Evolutionary conservation across 2,888 invertebrate genomes (phyloP), one percentile per base, ranked within the genome.

Genomic region (Dorcus parallelipipedus): DNA sequence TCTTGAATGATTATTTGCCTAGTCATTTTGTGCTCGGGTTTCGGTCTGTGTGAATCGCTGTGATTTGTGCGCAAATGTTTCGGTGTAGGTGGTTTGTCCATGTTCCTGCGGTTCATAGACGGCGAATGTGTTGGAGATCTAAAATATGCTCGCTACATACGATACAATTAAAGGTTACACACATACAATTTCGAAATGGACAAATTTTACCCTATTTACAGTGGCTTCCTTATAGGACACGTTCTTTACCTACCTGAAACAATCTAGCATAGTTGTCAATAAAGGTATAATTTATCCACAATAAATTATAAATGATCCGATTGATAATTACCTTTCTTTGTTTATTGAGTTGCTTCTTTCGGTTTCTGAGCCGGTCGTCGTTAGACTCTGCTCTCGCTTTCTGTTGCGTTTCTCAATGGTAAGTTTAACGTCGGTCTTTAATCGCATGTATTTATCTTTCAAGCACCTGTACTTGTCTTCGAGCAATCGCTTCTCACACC

Each of bases 401-500:
- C 87, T 80, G 72, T 86, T 89, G 9, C 91, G 83, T 33, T 88
- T 85, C 70, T 92, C 92, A 56, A 91, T 83, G 0, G 90, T 88
- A 26, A 88, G 78, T 76, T 90, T 88, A 8, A 92, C 89, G 65
- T 93, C 91, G 20, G 87, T 89, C 74, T 93, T 93, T 56, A 93
- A 78, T 9, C 89, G 81, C 20, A 88, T 83, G 69, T 93, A 92
- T 76, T 93, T 93, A 71, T 91, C 91, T 75, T 92, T 92, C 52
- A 93, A 80, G 55, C 88, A 88, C 49, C 85, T 82, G 73, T 93
- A 93, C 73, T 93, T 93, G 67, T 91, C 90, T 65, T 88, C 87
- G 2, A 91, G 72, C 45, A 88, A 73, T n/a, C 88, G 80, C 67
- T 87, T 87, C 70, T 89, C 88, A 69, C 86, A 87, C 3, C 87